Evolutionary conservation across 2,888 invertebrate species (phyloP).

Genomic region (Operophtera brumata): DNA sequence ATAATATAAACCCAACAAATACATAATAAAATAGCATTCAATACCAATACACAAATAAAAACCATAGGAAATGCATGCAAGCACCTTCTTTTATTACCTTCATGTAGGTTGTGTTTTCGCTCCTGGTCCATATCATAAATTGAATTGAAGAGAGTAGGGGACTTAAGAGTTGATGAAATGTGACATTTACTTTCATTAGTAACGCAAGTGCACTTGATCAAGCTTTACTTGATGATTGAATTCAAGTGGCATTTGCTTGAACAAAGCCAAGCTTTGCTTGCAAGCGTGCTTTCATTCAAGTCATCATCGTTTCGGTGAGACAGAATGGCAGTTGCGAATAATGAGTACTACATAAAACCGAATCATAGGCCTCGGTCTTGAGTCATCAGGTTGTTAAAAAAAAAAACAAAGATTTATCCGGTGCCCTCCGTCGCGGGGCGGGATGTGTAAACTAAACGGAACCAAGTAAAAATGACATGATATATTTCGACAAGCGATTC

Average conservation of each 20-base stretch:
- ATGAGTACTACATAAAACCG: too few relatives aligned
- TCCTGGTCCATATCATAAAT: background rate
- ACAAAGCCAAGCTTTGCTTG: conserved; percentile 22
- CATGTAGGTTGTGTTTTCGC: background rate
- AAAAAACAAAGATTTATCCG: too few relatives aligned
- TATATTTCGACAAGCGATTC: too few relatives aligned
- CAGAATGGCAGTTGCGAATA: too few relatives aligned
- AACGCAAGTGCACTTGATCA: conserved; percentile 2
- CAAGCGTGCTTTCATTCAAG: conserved; percentile 14
- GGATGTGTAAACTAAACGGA: background rate
- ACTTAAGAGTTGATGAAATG: too few relatives aligned
- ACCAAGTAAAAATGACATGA: background rate
- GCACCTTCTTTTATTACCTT: conserved; percentile 3
- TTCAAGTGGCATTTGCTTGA: background rate
- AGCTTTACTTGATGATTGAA: conserved; percentile 5
- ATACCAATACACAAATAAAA: background rate
- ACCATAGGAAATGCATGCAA: conserved; percentile 1
- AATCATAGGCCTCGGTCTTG: too few relatives aligned
- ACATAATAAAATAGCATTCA: background rate
- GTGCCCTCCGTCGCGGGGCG: too few relatives aligned
- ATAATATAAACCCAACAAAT: background rate
- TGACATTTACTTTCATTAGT: too few relatives aligned
- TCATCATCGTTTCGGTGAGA: background rate
- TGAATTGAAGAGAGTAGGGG: too few relatives aligned
- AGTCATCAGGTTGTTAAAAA: too few relatives aligned